Evolutionary conservation across 2,797 vertebrate genomes (phyloP).

Genomic region (Gymnoscopelus microlampas): DNA sequence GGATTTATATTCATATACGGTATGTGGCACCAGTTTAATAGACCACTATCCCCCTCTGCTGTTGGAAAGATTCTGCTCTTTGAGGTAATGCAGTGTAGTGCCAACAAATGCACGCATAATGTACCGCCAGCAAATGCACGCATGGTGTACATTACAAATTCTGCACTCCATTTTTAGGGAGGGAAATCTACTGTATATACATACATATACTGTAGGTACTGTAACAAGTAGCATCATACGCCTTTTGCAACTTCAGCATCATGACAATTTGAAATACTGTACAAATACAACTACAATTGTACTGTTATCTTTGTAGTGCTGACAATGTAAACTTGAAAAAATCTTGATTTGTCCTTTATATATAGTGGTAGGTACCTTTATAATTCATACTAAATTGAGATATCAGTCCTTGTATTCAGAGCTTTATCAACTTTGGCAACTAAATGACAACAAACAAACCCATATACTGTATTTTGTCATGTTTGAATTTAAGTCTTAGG

Average conservation of each 20-base stretch:
- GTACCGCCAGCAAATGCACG: no score
- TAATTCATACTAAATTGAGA: no score
- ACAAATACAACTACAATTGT: not conserved
- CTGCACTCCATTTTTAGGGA: no score
- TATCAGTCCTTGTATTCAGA: no score
- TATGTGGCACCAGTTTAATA: constrained; percentile 22
- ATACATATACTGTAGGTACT: no score
- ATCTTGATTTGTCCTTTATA: not conserved
- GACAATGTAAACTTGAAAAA: not conserved
- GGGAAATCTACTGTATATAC: no score
- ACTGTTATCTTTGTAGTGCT: not conserved
- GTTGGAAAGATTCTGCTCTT: constrained; percentile 18
- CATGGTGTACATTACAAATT: no score
- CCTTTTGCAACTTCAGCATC: not conserved
- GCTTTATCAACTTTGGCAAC: not conserved
- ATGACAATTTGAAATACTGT: not conserved
- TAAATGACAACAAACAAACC: not conserved
- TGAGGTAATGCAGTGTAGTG: constrained; percentile 1
- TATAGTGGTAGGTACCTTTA: no score
- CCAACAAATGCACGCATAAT: not conserved
- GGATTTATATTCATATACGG: no score
- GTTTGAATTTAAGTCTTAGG: not conserved
- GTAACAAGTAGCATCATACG: no score
- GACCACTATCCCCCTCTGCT: constrained; percentile 62
- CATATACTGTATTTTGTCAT: not conserved